Evolutionary conservation across 2,797 vertebrate species (phyloP).

Genomic region (Thaleichthys pacificus): DNA sequence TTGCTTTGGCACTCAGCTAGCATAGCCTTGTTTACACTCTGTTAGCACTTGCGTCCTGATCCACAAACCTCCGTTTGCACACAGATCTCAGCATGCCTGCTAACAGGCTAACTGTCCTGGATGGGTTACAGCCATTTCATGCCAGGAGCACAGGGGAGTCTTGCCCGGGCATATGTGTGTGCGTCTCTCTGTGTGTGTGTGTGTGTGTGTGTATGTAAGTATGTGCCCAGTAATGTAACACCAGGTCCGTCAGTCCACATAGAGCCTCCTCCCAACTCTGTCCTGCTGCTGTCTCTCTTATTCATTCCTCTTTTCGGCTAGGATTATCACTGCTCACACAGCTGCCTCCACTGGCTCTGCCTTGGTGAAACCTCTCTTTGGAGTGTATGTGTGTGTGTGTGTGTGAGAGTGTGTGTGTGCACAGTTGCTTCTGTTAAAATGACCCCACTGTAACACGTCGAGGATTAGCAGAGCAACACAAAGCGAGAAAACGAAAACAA

Average conservation of each 20-base stretch:
- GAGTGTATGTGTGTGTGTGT: background rate
- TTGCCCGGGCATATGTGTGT: background rate
- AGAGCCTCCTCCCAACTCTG: background rate
- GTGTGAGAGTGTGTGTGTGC: background rate
- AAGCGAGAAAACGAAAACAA: background rate
- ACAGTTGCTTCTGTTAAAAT: too few species aligned
- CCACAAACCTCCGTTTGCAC: background rate
- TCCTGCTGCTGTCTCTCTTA: background rate
- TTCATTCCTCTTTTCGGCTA: background rate
- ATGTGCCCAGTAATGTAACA: background rate
- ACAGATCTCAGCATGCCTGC: conserved; percentile 1
- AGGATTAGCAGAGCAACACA: background rate
- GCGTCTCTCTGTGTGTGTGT: background rate
- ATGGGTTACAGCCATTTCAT: background rate
- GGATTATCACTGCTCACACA: conserved; percentile 28
- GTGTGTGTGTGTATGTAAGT: background rate
- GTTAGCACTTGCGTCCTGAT: background rate
- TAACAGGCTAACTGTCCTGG: conserved; percentile 1
- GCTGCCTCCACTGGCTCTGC: conserved; percentile 15
- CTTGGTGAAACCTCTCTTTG: too few species aligned
- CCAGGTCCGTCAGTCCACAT: too few species aligned
- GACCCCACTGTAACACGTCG: too few species aligned
- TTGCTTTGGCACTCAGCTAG: background rate
- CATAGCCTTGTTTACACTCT: conserved; percentile 3
- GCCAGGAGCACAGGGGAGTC: background rate